Conservation (phyloP, 2,113 vertebrate species). For the Xiphorhynchus elegans region DNA sequence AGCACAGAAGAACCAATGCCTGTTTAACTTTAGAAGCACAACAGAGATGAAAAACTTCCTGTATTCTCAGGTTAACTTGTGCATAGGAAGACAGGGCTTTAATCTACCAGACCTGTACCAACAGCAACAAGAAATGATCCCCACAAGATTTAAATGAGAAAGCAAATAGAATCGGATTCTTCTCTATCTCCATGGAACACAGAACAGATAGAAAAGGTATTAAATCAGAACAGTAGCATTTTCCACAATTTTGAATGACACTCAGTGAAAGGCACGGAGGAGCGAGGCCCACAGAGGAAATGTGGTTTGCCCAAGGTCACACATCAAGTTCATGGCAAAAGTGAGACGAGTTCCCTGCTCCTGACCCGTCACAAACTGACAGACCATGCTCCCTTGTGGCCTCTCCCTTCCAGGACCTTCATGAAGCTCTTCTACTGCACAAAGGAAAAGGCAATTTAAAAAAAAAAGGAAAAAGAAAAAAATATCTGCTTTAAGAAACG, state of each 20-base stretch:
- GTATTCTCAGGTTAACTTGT: neutral
- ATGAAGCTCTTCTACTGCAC: neutral
- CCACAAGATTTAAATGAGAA: neutral
- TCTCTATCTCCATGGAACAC: neutral
- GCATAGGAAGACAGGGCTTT: neutral
- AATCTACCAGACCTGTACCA: neutral
- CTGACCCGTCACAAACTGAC: neutral
- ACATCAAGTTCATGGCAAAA: neutral
- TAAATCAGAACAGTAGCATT: neutral
- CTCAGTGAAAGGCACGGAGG: neutral
- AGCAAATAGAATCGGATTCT: neutral
- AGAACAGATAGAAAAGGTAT: neutral
- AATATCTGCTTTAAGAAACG: neutral
- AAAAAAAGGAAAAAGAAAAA: neutral
- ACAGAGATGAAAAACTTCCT: neutral
- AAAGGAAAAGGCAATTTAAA: neutral
- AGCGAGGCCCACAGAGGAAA: neutral
- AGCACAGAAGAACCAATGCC: neutral
- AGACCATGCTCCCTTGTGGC: neutral
- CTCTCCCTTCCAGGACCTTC: neutral
- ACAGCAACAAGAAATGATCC: neutral
- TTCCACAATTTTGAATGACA: neutral
- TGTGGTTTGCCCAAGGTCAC: neutral
- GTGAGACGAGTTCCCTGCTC: neutral
- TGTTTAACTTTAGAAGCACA: neutral